Base-by-base conservation (phyloP, 2,113 vertebrate species). In the Indri indri region DNA sequence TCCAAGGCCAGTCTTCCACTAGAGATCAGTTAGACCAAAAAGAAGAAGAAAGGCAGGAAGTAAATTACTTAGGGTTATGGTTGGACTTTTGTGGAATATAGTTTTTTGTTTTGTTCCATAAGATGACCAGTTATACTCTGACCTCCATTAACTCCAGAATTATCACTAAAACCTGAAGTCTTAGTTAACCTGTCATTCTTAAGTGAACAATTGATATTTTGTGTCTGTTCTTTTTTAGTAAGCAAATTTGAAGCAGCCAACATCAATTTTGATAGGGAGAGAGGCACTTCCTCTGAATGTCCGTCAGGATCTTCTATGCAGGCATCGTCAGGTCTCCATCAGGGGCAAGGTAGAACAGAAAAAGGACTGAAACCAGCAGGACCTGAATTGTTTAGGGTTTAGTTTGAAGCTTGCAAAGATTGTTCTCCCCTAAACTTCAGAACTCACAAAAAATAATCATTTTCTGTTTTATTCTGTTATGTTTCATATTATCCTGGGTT, bases 151-250 rank as follows among this genome's bases (percentile, higher is more conserved):
- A 81, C 30, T 83, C 13, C 37, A 68, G 61, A 86, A 45, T 94
- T 97, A 40, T 91, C 34, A 25, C 34, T 66, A 18, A 57, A 89
- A 18, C 45, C 37, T 59, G 2, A 88, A 91, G 52, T 93, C 32
- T 81, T 91, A 45, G 50, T 50, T 93, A 71, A 20, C 8, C 16
- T 86, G 4, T 81, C 59, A 94, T 93, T 95, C 30, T 86, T 94
- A 94, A 91, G 16, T 83, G 52, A 89, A 61, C 16, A 93, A 52
- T 47, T 95, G 65, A 22, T 88, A 42, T 86, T 94, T 81, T 94
- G 45, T 96, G 52, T 87, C 83, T 96, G 4, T 93, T 90, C 37
- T 81, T 90, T 85, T 91, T 87, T 84, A 96, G 94, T 76, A 94
- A 92, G 57, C 54, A 93, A 23, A 57, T 93, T 81, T 81, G 52